Base-by-base conservation (phyloP, 2,888 invertebrate genomes). In the Leptopterna dolabrata region DNA sequence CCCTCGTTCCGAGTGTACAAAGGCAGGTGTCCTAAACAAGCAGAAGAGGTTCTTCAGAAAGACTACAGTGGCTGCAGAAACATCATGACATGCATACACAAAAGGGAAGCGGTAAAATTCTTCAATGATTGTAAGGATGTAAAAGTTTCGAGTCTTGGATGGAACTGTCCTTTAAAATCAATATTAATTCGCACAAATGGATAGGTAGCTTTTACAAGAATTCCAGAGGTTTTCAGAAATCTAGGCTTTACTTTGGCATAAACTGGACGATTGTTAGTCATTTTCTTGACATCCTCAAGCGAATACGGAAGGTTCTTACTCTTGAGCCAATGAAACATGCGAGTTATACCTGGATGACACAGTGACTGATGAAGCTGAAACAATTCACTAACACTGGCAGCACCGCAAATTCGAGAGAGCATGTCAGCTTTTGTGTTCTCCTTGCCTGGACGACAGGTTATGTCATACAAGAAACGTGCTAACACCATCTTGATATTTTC, bases 1-100 rank as follows among this genome's bases (percentile, higher is more conserved):
- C 14, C 89, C 89, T 88, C 88, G 82, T 71, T 90, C 89, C 11
- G 88, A 89, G 87, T 90, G 90, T 36, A 90, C 88, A 55, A 71
- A 90, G 19, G 87, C 73, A 14, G 89, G 89, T 14, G 88, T 85
- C 13, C 89, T 89, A 84, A 90, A 90, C 4, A 89, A 73, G 24
- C 43, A 80, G 41, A 89, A 89, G 16, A 89, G 81, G 11, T 76
- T 0, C 30, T 51, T 55, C n/a, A 89, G 55, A 47, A 81, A 76
- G 27, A 90, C 89, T 11, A 89, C 89, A 63, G 89, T 89, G 3
- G 73, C 27, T 19, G 88, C 36, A n/a, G 88, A 87, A 47, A 88
- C 41, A 70, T 89, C 89, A 29, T 76, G 36, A 81, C 88, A 89
- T 36, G 89, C 85, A 84, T 71, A 89, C 0, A 76, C 86, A 55